Conservation (phyloP, 2,113 vertebrate species). For the Naja naja region DNA sequence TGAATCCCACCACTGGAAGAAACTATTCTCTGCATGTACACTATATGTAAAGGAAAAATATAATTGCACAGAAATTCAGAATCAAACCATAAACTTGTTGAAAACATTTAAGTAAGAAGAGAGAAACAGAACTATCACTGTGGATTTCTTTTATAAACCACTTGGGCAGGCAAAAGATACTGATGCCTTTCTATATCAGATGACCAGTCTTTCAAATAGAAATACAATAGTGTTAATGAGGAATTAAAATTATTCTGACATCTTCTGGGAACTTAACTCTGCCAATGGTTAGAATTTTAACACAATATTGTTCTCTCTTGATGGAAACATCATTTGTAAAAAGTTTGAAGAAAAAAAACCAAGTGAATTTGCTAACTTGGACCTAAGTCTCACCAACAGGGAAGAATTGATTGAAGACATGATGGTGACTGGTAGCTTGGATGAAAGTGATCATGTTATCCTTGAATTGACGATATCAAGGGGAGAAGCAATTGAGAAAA, state of each 20-base stretch:
- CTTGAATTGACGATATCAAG: neutral
- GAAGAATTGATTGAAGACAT: neutral
- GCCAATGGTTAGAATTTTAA: neutral
- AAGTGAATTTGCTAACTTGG: neutral
- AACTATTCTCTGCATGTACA: neutral
- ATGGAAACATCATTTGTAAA: neutral
- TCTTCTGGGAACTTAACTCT: neutral
- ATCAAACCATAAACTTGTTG: neutral
- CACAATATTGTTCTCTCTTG: neutral
- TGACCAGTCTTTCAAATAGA: neutral
- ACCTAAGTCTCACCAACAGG: neutral
- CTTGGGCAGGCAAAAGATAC: neutral
- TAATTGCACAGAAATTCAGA: neutral
- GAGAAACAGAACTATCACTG: neutral
- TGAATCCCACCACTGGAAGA: neutral
- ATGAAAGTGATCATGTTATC: neutral
- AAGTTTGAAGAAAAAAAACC: neutral
- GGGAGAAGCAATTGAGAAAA: neutral
- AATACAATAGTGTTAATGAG: neutral
- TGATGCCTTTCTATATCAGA: neutral
- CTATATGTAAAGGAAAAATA: neutral
- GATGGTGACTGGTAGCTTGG: neutral
- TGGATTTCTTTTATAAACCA: neutral
- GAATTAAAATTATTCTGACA: neutral
- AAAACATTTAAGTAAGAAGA: neutral